phyloP scores from a whole-genome alignment of 2,888 invertebrate genomes.

The Uloborus plumipes region DNA sequence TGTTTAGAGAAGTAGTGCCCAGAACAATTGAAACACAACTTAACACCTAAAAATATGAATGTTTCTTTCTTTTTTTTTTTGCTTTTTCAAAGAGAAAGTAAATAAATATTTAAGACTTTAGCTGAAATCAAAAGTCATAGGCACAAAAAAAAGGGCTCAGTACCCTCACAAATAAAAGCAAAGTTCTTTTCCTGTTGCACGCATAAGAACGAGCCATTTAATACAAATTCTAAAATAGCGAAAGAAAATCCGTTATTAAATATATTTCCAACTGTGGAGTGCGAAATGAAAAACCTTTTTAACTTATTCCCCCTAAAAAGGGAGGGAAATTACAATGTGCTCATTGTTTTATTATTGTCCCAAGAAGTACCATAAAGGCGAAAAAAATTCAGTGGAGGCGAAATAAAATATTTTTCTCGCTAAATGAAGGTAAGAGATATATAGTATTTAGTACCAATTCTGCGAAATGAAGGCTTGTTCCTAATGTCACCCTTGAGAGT shows the following conservation, averaged over 20 bases:
- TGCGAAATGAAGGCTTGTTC: slow-evolving; percentile 25
- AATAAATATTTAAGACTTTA: background rate
- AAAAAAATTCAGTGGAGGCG: slow-evolving; percentile 3
- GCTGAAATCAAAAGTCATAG: too few species aligned
- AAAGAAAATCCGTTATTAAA: too few species aligned
- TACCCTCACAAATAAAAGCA: too few species aligned
- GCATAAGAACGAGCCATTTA: too few species aligned
- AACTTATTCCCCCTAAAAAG: background rate
- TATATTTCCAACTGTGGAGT: too few species aligned
- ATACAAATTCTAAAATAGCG: too few species aligned
- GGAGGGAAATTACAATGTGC: background rate
- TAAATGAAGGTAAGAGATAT: slow-evolving; percentile 31
- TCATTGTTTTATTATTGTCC: slow-evolving; percentile 18
- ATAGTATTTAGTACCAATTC: slow-evolving; percentile 36
- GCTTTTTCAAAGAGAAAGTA: background rate
- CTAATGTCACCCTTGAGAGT: slow-evolving; percentile 35
- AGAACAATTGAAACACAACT: too few species aligned
- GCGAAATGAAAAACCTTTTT: too few species aligned
- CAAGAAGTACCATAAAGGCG: slow-evolving; percentile 13
- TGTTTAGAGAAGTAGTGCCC: too few species aligned
- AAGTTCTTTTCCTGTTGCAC: too few species aligned
- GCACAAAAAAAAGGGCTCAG: too few species aligned
- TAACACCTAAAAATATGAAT: background rate
- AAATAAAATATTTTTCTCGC: slow-evolving; percentile 27
- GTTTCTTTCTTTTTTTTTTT: background rate